Conservation (phyloP, 1,140 invertebrate genomes). For the Parasteatoda tepidariorum region DNA sequence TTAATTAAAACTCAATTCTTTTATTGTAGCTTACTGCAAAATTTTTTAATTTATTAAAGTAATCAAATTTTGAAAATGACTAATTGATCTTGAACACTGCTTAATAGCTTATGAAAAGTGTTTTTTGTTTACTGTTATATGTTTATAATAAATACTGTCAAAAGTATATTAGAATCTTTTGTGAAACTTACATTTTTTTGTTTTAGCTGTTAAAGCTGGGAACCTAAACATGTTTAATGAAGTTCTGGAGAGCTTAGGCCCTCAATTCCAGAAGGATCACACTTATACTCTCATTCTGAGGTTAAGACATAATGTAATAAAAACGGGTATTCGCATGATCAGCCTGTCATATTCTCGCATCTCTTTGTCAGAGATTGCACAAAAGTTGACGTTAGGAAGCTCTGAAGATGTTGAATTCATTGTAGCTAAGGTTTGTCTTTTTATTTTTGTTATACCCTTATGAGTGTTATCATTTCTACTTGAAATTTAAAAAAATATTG, state of each 20-base stretch:
- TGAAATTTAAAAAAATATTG: neutral
- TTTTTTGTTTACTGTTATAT: no score
- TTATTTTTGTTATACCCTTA: no score
- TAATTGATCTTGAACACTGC: no score
- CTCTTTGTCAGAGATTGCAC: conserved; percentile 92
- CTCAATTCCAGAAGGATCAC: conserved; percentile 86
- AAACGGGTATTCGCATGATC: conserved; percentile 97
- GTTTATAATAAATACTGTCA: no score
- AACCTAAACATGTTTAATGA: conserved; percentile 94
- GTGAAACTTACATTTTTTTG: no score
- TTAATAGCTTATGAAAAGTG: no score
- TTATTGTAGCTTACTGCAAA: no score
- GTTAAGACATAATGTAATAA: conserved; percentile 98
- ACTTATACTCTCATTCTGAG: conserved; percentile 95
- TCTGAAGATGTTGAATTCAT: conserved; percentile 99
- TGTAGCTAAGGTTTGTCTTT: conserved; percentile 95
- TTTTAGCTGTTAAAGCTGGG: conserved; percentile 88
- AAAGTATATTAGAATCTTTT: no score
- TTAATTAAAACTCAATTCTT: no score
- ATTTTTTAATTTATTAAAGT: no score
- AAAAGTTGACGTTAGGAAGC: conserved; percentile 92
- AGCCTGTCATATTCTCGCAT: conserved; percentile 97
- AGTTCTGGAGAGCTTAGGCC: conserved; percentile 89
- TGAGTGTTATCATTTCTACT: no score
- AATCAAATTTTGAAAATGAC: no score